These are phyloP conservation scores for Procavia capensis DNA, from an alignment of 2,113 vertebrate genomes.

Conservation along the genomic window DNA sequence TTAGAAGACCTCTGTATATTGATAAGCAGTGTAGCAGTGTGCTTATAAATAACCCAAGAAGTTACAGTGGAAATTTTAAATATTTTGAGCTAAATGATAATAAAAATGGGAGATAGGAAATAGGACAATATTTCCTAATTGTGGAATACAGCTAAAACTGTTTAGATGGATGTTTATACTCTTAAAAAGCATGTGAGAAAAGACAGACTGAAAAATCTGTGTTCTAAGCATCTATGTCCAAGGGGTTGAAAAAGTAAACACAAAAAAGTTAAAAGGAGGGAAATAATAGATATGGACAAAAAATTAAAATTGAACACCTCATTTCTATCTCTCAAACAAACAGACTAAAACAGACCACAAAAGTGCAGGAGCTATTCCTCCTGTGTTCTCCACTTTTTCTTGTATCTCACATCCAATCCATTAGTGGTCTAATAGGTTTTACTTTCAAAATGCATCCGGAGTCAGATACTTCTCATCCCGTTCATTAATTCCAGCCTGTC, in stretches of 20 bases:
- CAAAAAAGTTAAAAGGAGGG: not conserved
- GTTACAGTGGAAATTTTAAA: not conserved
- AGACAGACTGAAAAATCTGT: not conserved
- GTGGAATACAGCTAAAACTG: not conserved
- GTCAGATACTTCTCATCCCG: not conserved
- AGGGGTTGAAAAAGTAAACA: not conserved
- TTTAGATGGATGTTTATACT: not conserved
- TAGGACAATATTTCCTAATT: too few relatives aligned
- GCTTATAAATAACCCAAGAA: not conserved
- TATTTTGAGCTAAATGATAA: too few relatives aligned
- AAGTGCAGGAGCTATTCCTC: not conserved
- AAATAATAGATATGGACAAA: not conserved
- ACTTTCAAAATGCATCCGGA: not conserved
- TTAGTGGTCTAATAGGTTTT: not conserved
- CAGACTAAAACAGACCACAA: not conserved
- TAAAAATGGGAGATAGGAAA: too few relatives aligned
- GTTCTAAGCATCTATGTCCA: not conserved
- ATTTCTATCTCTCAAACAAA: not conserved
- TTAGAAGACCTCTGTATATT: not conserved
- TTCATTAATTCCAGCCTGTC: not conserved
- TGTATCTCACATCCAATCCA: not conserved
- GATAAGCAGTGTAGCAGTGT: not conserved
- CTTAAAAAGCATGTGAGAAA: not conserved
- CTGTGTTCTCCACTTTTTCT: not conserved
- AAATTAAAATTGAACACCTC: not conserved